Evolutionary conservation across 2,888 invertebrate genomes (phyloP), one percentile per base, ranked within the genome.

Genomic region (Oxyteleia sp.): DNA sequence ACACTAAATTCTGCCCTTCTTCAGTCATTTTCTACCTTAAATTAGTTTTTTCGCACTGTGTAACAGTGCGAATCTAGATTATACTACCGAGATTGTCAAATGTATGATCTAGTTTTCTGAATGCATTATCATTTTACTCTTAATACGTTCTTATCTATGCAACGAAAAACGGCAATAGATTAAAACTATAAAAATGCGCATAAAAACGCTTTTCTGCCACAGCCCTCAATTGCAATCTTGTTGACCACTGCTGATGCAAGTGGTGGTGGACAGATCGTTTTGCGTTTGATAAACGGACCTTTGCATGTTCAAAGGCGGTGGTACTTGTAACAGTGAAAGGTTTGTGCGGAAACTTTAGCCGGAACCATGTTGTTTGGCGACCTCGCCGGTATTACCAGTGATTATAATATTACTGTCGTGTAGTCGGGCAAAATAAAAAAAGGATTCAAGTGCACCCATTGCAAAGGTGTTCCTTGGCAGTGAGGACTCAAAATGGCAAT

Each of bases 401-500:
- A 83, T 83, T 78, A 83, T 78, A 74, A 83, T 83, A 74, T 78
- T 76, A 76, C 76, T 72, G 61, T 49, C 71, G 64, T 76, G 16
- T 18, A 53, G 43, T 13, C 38, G 32, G 29, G 32, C 16, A 41
- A 57, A n/a, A n/a, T n/a, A n/a, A 55, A 82, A 82, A 71, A 82
- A 69, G 49, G 18, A 78, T 61, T 78, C 82, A 74, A 82, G 72
- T 78, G 82, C 78, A 61, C 66, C 38, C 82, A 61, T 72, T 71
- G 59, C 82, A 51, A 72, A 35, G 69, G 53, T 72, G 71, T 47
- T 78, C 78, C 72, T 78, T 78, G 82, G 74, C 78, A 82, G 61
- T 79, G 78, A 74, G 79, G 72, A 78, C 78, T 82, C 55, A 55
- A 72, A 59, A 78, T 82, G 82, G 83, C 83, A 83, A 79, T 79